These are phyloP conservation scores for Haemorhous mexicanus DNA, from an alignment of 2,113 vertebrate genomes.

Conservation along the genomic window DNA sequence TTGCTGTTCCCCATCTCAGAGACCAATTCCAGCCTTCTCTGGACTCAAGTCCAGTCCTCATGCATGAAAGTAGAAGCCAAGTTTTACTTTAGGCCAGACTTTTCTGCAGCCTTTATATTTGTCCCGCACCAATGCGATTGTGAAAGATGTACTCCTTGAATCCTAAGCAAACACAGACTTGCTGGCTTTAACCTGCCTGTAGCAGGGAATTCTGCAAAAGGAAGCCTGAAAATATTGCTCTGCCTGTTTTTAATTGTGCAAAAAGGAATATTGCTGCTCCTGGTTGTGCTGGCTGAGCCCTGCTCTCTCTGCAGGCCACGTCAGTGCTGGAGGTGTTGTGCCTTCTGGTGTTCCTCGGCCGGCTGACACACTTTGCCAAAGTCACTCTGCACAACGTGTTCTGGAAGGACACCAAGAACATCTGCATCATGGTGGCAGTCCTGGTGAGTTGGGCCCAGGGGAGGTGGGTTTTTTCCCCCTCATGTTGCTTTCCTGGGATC, in stretches of 20 bases:
- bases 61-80: not conserved
- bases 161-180: not conserved
- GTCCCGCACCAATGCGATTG: not conserved
- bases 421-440: constrained; percentile 86
- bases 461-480: not conserved
- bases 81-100: not conserved
- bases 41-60: not conserved
- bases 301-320: constrained; percentile 73
- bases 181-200: not conserved
- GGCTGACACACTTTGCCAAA: constrained; percentile 85
- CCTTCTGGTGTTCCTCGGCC: constrained; percentile 78
- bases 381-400: constrained; percentile 82
- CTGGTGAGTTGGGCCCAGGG: constrained; percentile 57
- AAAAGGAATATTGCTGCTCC: not conserved
- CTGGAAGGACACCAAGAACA: constrained; percentile 95
- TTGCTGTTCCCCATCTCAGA: not conserved
- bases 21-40: not conserved
- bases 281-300: not conserved
- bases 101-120: not conserved
- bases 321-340: constrained; percentile 83
- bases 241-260: not conserved
- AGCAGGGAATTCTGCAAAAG: not conserved
- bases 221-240: not conserved
- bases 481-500: not conserved
- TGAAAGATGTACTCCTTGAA: not conserved